Base-by-base conservation (phyloP, 2,888 invertebrate species). In the Prenolepis imparis region DNA sequence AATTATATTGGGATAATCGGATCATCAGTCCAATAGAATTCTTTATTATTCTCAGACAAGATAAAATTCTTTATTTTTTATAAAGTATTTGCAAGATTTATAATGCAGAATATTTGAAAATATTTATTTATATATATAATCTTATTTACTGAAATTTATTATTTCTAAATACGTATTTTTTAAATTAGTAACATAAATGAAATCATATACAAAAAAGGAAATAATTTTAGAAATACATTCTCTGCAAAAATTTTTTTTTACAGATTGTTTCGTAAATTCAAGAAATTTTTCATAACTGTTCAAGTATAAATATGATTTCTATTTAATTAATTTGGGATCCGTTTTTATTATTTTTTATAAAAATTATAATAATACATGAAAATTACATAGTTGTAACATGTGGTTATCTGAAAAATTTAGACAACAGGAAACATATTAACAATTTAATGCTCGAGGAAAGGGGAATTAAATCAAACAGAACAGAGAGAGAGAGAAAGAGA, bases 161-260 rank as follows among this genome's bases (percentile, higher is more conserved):
- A 32, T 64, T 59, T 61, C 1, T 4, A 21, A 28, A 41, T 15
- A 32, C 1, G 15, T 4, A 72, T 59, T 72, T 73, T 41, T 57
- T 18, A 39, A 72, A 72, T 72, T 59, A 73, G 3, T 24, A 72
- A 15, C 12, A 28, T 6, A 28, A 59, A 72, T 41, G 55, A 44
- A 68, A n/a, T 12, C 1, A 21, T 32, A 18, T 52, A 11, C 8
- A 12, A 73, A 39, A 32, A 32, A 59, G 36, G 32, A 59, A 36
- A 68, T 41, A 18, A 59, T 57, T 41, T 41, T 12, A 41, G 39
- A 39, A 57, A 24, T 39, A 11, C 5, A 18, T 72, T 39, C 24
- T 6, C 39, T n/a, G 57, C 28, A 59, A n/a, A n/a, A n/a, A n/a
- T n/a, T n/a, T n/a, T 0, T 59, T n/a, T 73, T 59, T 28, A 59